Evolutionary conservation across 2,888 invertebrate genomes (phyloP).

Genomic region (Volucella inanis): DNA sequence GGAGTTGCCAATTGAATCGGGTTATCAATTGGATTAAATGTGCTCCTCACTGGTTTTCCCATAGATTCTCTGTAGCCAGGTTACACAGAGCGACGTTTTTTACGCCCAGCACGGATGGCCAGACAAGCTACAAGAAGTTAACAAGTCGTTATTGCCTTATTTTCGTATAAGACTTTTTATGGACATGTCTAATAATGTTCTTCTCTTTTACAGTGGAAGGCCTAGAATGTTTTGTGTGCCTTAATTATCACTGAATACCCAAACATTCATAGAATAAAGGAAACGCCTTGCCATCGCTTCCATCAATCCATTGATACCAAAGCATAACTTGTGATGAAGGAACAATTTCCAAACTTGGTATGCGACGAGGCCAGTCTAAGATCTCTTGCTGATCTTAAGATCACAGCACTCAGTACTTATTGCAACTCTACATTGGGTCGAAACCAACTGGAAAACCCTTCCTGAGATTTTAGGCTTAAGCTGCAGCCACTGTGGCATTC

Average conservation of each 20-base stretch:
- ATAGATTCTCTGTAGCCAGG: slow-evolving; percentile 7
- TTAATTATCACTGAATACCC: no score
- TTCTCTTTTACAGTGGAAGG: slow-evolving; percentile 34
- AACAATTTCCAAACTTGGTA: no score
- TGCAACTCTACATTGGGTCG: no score
- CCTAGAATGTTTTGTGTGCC: no score
- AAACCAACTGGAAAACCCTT: no score
- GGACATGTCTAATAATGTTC: background rate
- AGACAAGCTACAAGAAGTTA: background rate
- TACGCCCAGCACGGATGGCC: slow-evolving; percentile 15
- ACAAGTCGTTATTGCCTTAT: background rate
- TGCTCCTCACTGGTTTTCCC: slow-evolving; percentile 6
- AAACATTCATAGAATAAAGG: no score
- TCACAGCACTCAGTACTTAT: no score
- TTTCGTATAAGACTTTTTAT: background rate
- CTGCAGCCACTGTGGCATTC: background rate
- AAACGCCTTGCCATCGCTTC: no score
- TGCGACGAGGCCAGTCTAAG: no score
- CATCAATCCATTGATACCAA: no score
- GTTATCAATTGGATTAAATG: background rate
- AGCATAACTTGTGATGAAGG: no score
- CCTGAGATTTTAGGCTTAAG: background rate
- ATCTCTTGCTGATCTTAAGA: no score
- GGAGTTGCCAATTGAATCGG: slow-evolving; percentile 34
- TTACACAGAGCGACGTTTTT: slow-evolving; percentile 1